Conservation (phyloP, 2,888 invertebrate species). For the Blastobasis adustella region DNA sequence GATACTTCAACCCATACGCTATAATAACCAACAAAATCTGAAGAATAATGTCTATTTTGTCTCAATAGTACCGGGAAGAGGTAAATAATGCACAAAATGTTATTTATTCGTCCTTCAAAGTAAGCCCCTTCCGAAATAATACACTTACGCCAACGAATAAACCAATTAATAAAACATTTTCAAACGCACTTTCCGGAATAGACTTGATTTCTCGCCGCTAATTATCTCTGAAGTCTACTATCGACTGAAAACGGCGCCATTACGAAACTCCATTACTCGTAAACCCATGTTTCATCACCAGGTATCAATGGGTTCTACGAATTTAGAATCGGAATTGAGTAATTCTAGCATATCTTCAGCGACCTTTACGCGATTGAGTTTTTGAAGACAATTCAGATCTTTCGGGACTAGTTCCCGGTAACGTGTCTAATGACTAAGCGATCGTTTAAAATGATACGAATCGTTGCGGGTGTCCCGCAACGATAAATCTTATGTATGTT, state of each 20-base stretch:
- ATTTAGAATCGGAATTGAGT: conserved; percentile 14
- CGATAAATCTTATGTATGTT: no score
- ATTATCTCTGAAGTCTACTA: neutral
- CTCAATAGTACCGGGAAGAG: neutral
- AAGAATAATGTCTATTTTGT: no score
- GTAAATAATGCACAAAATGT: neutral
- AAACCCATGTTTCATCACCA: conserved; percentile 15
- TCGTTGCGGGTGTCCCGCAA: neutral
- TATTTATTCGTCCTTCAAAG: conserved; percentile 4
- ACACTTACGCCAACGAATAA: conserved; percentile 13
- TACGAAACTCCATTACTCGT: conserved; percentile 13
- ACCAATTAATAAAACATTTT: conserved; percentile 3
- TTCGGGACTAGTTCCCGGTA: conserved; percentile 15
- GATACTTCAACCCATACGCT: no score
- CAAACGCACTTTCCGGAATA: conserved; percentile 6
- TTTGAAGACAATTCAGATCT: conserved; percentile 5
- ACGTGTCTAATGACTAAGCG: conserved; percentile 16
- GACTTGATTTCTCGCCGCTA: conserved; percentile 1
- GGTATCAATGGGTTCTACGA: conserved; percentile 16
- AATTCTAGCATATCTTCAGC: conserved; percentile 10
- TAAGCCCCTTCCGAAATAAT: conserved; percentile 12
- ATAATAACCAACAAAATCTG: no score
- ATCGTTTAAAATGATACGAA: conserved; percentile 13
- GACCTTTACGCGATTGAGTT: neutral
- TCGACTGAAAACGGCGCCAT: conserved; percentile 1